Base-by-base conservation (phyloP, 2,113 vertebrate species). In the Saccopteryx leptura region DNA sequence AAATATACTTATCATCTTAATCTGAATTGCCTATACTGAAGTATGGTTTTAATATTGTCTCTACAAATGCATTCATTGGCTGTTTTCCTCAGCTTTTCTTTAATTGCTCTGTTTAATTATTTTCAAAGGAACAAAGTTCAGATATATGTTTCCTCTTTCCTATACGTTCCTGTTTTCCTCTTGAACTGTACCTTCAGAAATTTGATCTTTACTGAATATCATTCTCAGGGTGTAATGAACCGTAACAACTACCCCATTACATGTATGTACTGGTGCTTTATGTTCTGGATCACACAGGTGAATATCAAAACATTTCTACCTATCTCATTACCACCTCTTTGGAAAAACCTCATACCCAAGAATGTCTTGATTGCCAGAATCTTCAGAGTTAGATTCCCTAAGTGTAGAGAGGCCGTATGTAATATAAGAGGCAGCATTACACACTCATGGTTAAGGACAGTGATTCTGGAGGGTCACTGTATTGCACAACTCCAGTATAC, bases 1-100 rank as follows among this genome's bases (percentile, higher is more conserved):
- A 87, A 93, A 88, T 69, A 18, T 92, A 72, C 92, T 92, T 95
- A 93, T 86, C 91, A 65, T 88, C 31, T 95, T 94, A 86, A 93
- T 96, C n/a, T 88, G 52, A n/a, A 31, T 94, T 85, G 81, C 81
- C n/a, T 92, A 52, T 82, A 91, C 91, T 95, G 78, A 96, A 46
- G 81, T 90, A 92, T 82, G 61, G 78, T 94, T 86, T 96, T 90
- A 95, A 93, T 95, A 96, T 92, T 91, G 88, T 90, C 31, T 78
- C 46, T 72, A 88, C 54, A 96, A 94, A 88, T 87, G 18, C 5
- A 81, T 23, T 93, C 5, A 81, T 23, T 93, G 60, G 63, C 39
- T 78, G 3, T 92, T 96, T 96, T 88, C n/a, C 48, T 89, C 58
- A 88, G 63, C 46, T 95, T 95, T 93, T 91, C 10, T 75, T 71